A percentile compares a stretch with the other conserved stretches of the same genome.
phyloP scores from a whole-genome alignment of 2,888 invertebrate genomes.

The Saturnia pavonia region DNA sequence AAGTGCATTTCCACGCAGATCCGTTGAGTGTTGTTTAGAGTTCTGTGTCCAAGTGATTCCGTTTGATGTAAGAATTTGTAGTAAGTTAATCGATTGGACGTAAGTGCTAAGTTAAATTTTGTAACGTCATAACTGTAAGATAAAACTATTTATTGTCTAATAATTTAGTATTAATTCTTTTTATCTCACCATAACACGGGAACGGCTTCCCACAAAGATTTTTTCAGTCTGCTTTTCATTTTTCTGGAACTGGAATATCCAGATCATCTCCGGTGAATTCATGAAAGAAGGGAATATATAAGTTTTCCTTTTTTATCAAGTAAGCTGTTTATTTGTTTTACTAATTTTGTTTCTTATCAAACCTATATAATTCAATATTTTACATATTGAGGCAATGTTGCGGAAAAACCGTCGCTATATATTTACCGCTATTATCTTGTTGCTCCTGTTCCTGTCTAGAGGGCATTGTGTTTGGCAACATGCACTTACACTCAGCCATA shows the following conservation, averaged over 20 bases:
- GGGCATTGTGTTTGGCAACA: too few relatives aligned
- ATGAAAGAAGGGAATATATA: neutral
- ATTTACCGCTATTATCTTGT: too few relatives aligned
- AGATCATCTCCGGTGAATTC: neutral
- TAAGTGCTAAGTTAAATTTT: constrained; percentile 64
- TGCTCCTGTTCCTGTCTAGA: too few relatives aligned
- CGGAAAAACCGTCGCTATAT: too few relatives aligned
- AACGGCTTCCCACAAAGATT: neutral
- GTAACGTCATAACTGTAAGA: constrained; percentile 60
- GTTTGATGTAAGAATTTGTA: constrained; percentile 48
- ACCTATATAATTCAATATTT: too few relatives aligned
- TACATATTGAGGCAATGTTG: too few relatives aligned
- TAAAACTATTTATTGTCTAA: constrained; percentile 23
- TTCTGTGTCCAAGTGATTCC: constrained; percentile 34
- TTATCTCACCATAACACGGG: neutral
- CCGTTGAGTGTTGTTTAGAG: constrained; percentile 16
- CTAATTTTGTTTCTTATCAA: constrained; percentile 19
- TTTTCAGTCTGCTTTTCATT: neutral
- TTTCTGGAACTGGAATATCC: neutral
- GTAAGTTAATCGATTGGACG: constrained; percentile 32
- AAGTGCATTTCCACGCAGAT: constrained; percentile 25
- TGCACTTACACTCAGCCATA: too few relatives aligned
- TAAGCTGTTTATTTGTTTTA: constrained; percentile 36
- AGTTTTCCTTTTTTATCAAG: constrained; percentile 22
- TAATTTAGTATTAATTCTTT: constrained; percentile 26